Percentiles rank a stretch among this genome's conserved stretches.
These are phyloP conservation scores for Pristis pectinata DNA, from an alignment of 2,797 vertebrate species.

Conservation along the genomic window DNA sequence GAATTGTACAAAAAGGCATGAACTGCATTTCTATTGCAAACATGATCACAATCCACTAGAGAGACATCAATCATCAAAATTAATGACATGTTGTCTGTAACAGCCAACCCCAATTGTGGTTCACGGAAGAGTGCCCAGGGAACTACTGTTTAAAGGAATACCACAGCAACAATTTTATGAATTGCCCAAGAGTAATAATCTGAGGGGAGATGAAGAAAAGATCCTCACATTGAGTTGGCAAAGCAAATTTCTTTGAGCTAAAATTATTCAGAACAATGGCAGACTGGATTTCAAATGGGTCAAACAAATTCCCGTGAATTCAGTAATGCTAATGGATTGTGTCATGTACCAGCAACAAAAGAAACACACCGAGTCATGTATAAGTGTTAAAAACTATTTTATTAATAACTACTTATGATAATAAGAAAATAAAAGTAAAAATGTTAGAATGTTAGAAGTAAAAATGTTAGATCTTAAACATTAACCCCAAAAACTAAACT, in stretches of 20 bases:
- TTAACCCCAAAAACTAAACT: no score
- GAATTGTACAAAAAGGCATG: not conserved
- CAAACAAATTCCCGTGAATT: not conserved
- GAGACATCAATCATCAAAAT: constrained; percentile 4
- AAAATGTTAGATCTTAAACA: no score
- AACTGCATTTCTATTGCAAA: not conserved
- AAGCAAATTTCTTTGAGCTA: not conserved
- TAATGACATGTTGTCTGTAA: constrained; percentile 24
- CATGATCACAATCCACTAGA: not conserved
- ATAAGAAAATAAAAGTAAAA: no score
- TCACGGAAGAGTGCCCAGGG: not conserved
- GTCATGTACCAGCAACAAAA: no score
- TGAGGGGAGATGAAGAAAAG: not conserved
- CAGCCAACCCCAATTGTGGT: not conserved
- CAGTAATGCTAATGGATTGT: not conserved
- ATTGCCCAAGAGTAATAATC: not conserved
- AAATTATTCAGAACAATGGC: not conserved
- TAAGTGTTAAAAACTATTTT: no score
- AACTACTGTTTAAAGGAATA: not conserved
- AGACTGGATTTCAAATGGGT: not conserved
- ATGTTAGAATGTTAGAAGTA: no score
- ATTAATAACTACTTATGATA: no score
- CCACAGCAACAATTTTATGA: not conserved
- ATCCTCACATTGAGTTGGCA: not conserved
- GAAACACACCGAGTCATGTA: no score